Evolutionary conservation across 2,113 vertebrate species (phyloP).

Genomic region (Gallinago jamesoni): DNA sequence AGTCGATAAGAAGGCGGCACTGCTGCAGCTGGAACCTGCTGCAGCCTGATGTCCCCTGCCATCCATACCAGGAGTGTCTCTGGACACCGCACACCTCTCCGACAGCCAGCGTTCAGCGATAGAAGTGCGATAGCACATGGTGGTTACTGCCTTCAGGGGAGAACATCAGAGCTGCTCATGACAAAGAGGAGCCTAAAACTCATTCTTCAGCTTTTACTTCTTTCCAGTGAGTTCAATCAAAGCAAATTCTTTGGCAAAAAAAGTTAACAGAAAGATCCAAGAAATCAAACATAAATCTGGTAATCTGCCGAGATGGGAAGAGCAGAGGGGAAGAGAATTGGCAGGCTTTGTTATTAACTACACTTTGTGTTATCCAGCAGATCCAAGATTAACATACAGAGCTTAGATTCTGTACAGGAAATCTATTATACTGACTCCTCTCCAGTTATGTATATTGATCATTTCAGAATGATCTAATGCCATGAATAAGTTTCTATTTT

Average conservation of each 20-base stretch:
- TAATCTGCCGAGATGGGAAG: background rate
- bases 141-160: background rate
- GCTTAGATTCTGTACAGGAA: background rate
- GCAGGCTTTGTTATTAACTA: conserved; percentile 17
- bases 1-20: background rate
- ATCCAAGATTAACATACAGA: conserved; percentile 36
- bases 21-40: background rate
- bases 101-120: fast-evolving
- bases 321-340: background rate
- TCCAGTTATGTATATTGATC: background rate
- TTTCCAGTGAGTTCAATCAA: conserved; percentile 11
- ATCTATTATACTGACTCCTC: background rate
- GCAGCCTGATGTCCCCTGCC: fast-evolving
- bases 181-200: background rate
- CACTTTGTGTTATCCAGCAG: background rate
- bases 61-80: background rate
- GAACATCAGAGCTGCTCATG: background rate
- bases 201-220: background rate
- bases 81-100: background rate
- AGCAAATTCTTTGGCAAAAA: conserved; percentile 41
- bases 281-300: conserved; percentile 39
- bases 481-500: background rate
- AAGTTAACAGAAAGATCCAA: conserved; percentile 16
- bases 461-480: conserved; percentile 11
- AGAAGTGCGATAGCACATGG: background rate